These are phyloP conservation scores for Pitta sordida DNA, from an alignment of 2,113 vertebrate genomes.

Conservation along the genomic window DNA sequence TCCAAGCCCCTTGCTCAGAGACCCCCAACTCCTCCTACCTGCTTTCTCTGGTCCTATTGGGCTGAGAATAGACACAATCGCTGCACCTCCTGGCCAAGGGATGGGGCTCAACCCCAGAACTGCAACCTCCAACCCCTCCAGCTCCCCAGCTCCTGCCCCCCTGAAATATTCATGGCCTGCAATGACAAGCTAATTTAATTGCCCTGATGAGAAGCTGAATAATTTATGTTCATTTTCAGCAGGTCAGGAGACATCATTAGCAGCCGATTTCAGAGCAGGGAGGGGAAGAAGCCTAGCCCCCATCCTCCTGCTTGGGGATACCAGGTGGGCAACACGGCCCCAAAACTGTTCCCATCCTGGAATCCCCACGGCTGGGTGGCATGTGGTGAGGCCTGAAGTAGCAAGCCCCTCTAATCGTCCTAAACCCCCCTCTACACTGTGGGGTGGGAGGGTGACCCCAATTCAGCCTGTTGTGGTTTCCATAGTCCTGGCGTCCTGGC, in stretches of 20 bases:
- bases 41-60: rapidly evolving
- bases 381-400: neutral
- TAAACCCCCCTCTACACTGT: rapidly evolving
- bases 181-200: constrained; percentile 62
- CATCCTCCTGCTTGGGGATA: neutral
- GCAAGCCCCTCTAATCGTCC: neutral
- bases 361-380: neutral
- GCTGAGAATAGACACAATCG: neutral
- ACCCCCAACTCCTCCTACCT: neutral
- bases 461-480: rapidly evolving
- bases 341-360: neutral
- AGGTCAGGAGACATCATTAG: constrained; percentile 37
- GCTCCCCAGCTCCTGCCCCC: neutral
- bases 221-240: constrained; percentile 19
- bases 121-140: too few species aligned
- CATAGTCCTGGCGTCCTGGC: rapidly evolving
- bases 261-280: neutral
- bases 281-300: neutral
- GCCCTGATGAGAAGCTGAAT: constrained; percentile 61
- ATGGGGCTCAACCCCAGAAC: neutral
- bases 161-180: constrained; percentile 53
- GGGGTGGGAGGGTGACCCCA: neutral
- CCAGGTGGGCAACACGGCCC: neutral
- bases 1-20: neutral
- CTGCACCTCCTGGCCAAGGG: neutral